These are phyloP conservation scores for Lepilemur ruficaudatus DNA, from an alignment of 2,797 vertebrate species.

Conservation along the genomic window DNA sequence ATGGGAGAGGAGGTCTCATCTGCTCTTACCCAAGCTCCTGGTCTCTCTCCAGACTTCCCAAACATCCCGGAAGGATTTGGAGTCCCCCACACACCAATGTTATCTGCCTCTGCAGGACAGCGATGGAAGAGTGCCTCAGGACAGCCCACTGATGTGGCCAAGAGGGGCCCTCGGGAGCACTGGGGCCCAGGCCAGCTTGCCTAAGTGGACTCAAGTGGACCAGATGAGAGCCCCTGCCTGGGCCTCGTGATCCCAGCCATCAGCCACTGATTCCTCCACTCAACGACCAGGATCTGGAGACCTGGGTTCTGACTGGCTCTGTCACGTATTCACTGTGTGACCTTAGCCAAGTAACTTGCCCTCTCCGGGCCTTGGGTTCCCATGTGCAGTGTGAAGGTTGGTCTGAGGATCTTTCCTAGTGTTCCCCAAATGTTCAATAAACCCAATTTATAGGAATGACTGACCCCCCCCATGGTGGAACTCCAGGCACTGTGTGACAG, in stretches of 20 bases:
- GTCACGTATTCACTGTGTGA: not conserved
- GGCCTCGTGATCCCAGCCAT: not conserved
- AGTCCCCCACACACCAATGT: not conserved
- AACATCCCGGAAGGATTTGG: not conserved
- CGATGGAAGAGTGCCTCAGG: not conserved
- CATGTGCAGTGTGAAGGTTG: not conserved
- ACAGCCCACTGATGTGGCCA: not conserved
- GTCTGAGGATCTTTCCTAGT: not conserved
- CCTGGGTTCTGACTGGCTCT: not conserved
- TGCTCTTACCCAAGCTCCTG: not conserved
- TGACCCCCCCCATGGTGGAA: no score
- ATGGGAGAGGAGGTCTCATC: not conserved
- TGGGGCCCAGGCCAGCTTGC: not conserved
- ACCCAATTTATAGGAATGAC: not conserved
- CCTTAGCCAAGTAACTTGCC: not conserved
- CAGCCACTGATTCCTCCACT: not conserved
- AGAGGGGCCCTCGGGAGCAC: not conserved
- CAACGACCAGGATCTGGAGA: not conserved
- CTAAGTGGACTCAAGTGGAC: no score
- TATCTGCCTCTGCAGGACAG: not conserved
- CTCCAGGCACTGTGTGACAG: not conserved
- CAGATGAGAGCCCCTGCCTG: no score
- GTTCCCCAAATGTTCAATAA: no score
- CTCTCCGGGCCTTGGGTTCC: not conserved
- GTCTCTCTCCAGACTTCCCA: not conserved